phyloP scores from a whole-genome alignment of 2,797 vertebrate species.

The Furcifer pardalis region DNA sequence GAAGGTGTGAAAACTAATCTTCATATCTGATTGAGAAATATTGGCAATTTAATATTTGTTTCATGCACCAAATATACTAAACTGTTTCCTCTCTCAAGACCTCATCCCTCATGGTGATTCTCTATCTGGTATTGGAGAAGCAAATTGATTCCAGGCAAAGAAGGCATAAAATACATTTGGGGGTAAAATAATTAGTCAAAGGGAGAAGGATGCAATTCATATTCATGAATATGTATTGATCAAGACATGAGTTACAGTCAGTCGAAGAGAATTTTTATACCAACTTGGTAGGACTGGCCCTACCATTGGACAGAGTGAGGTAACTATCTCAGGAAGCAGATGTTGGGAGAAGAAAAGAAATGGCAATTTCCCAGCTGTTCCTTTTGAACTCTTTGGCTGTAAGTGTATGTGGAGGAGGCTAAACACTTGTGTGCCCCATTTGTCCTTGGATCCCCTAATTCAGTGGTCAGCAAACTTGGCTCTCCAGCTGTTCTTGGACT shows the following conservation, averaged over 20 bases:
- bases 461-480: too few relatives aligned
- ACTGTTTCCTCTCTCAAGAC: conserved; percentile 9
- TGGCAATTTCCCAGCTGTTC: background rate
- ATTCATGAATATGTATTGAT: background rate
- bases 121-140: background rate
- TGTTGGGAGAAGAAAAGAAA: background rate
- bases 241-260: background rate
- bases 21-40: conserved; percentile 13
- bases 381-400: background rate
- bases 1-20: conserved; percentile 8
- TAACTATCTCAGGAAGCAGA: background rate
- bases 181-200: background rate
- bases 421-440: background rate
- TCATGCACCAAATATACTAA: conserved; percentile 6
- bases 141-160: background rate
- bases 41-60: conserved; percentile 10
- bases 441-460: background rate
- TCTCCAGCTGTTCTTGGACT: too few relatives aligned
- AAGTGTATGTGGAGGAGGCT: background rate
- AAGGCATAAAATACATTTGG: background rate
- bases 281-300: background rate
- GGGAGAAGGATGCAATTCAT: background rate
- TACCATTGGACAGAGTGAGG: background rate
- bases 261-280: background rate
- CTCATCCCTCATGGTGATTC: conserved; percentile 29